Percentiles rank a stretch among this genome's conserved stretches.
Evolutionary conservation across 1,140 invertebrate genomes (phyloP).

Genomic region (Wiebesia pumilae): DNA sequence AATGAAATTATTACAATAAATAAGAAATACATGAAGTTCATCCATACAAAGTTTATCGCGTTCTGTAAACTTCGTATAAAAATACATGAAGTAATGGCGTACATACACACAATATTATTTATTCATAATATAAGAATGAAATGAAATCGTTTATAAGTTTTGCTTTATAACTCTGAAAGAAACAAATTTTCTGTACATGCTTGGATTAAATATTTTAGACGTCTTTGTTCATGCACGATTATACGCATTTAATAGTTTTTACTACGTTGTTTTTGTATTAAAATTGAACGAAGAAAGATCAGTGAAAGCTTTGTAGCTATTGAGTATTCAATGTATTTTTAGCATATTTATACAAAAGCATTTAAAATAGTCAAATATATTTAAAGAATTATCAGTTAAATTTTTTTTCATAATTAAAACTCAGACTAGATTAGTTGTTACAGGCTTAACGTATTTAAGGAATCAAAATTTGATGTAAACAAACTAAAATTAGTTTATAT

Average conservation of each 20-base stretch:
- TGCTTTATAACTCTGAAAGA: neutral
- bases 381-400: too few relatives aligned
- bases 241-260: neutral
- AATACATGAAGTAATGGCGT: neutral
- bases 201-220: conserved; percentile 9
- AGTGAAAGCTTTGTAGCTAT: neutral
- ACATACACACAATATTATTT: neutral
- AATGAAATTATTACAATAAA: neutral
- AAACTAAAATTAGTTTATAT: neutral
- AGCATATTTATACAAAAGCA: too few relatives aligned
- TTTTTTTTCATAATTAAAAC: too few relatives aligned
- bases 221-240: neutral
- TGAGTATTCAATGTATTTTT: neutral
- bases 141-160: neutral
- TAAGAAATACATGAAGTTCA: neutral
- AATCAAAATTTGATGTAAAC: neutral
- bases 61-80: neutral
- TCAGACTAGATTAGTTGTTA: too few relatives aligned
- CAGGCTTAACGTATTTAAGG: too few relatives aligned
- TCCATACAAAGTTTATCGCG: neutral
- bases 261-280: conserved; percentile 5
- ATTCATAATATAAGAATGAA: neutral
- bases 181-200: neutral
- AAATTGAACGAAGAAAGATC: neutral
- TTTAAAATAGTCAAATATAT: too few relatives aligned